Base-by-base conservation (phyloP, 2,113 vertebrate species). In the Cyanistes caeruleus region DNA sequence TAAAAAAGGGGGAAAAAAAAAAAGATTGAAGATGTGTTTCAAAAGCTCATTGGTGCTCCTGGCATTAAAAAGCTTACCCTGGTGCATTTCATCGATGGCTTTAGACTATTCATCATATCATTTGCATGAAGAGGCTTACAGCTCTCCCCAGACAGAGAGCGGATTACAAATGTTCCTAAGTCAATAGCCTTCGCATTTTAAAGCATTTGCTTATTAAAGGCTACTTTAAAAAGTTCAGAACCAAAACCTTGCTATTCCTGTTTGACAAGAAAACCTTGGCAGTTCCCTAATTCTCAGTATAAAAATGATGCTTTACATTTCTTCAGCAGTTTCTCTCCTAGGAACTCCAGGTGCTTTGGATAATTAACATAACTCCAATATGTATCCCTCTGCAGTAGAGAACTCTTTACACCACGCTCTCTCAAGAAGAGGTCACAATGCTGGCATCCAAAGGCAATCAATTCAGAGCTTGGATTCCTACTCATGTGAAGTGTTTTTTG, bases 61-160 rank as follows among this genome's bases (percentile, higher is more conserved):
- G 1, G 0, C 78, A 93, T 92, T 95, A 93, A 86, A 96, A 91
- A 94, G 88, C 93, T 97, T 94, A 93, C 63, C 19, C 81, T 89
- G 75, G 43, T 91, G 81, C 82, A 70, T 93, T 91, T 90, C 86
- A 91, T 92, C 72, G 49, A 67, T 91, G 72, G 73, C 73, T 93
- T 95, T 92, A 78, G 75, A 92, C 92, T 94, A 87, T 89, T 92
- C 89, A 92, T 95, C 87, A 78, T 44, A 90, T 92, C 92, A 3
- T 97, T 94, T 96, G 89, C 76, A 92, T 93, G 89, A 93, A 92
- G 92, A 76, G 90, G 94, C 95, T 95, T 97, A 95, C 73, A 74
- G 85, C 87, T 92, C 31, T 97, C 95, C 94, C 93, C 84, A 96
- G 92, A 91, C 86, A 81, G 86, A 89, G 58, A 87, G 84, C 0